A percentile compares a stretch with the other conserved stretches of the same genome.
phyloP scores from a whole-genome alignment of 1,140 invertebrate genomes.

The Leptinotarsa lineolata region DNA sequence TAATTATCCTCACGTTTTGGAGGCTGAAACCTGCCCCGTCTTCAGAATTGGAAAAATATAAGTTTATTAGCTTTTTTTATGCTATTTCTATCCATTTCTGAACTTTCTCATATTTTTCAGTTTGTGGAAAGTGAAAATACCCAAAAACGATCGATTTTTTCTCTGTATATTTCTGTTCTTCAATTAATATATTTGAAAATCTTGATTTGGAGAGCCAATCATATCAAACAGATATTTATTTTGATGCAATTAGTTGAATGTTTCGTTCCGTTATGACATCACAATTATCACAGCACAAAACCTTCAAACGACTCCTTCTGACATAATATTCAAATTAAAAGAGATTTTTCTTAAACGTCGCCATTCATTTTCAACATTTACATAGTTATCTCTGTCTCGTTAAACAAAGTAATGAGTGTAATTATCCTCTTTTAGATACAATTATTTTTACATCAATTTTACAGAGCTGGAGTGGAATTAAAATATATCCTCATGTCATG shows the following conservation, averaged over 20 bases:
- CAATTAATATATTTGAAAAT: no score
- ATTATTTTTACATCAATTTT: constrained; percentile 54
- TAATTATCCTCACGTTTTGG: no score
- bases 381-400: constrained; percentile 45
- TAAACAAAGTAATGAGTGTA: constrained; percentile 50
- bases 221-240: neutral
- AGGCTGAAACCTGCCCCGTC: no score
- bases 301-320: neutral
- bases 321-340: constrained; percentile 26
- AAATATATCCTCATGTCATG: constrained; percentile 46
- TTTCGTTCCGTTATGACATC: neutral
- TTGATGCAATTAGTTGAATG: neutral
- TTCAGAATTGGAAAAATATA: no score
- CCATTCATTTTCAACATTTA: constrained; percentile 32
- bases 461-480: constrained; percentile 40
- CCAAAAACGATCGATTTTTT: no score
- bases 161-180: no score
- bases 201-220: no score
- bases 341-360: constrained; percentile 6
- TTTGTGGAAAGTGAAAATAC: no score
- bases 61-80: no score
- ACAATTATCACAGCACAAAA: neutral
- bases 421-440: constrained; percentile 51
- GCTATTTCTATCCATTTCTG: no score
- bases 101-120: no score